A percentile compares a stretch with the other conserved stretches of the same genome.
Evolutionary conservation across 2,797 vertebrate genomes (phyloP).

Genomic region (Pangasius sanitwongsei): DNA sequence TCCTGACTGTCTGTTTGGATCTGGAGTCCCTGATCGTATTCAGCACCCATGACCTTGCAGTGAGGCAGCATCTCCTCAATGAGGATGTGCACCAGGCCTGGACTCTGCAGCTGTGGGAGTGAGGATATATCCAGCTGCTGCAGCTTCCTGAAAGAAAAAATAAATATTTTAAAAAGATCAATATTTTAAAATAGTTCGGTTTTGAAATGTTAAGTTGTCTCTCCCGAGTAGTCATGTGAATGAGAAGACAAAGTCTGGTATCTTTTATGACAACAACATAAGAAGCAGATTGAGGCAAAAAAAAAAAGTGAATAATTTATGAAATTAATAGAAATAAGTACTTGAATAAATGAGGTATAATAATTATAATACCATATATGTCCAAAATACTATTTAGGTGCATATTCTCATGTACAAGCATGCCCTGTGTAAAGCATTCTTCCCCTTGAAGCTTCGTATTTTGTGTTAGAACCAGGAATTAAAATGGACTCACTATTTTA

Average conservation of each 20-base stretch:
- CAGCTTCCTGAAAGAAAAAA: conserved; percentile 72
- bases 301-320: neutral
- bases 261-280: neutral
- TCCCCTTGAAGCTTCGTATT: neutral
- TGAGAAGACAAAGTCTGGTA: neutral
- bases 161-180: neutral
- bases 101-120: conserved; percentile 72
- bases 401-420: neutral
- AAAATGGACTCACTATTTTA: neutral
- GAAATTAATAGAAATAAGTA: neutral
- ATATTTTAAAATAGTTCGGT: neutral
- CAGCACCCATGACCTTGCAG: conserved; percentile 73
- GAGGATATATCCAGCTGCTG: conserved; percentile 76
- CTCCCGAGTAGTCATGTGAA: neutral
- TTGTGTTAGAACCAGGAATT: neutral
- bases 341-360: neutral
- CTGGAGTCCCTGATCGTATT: conserved; percentile 64
- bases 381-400: neutral
- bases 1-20: conserved; percentile 9
- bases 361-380: neutral
- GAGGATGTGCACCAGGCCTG: conserved; percentile 79
- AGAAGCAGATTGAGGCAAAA: neutral
- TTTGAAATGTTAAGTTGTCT: neutral
- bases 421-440: neutral
- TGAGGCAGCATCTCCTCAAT: conserved; percentile 87